Base-by-base conservation (phyloP, 2,113 vertebrate genomes). In the Uria lomvia region DNA sequence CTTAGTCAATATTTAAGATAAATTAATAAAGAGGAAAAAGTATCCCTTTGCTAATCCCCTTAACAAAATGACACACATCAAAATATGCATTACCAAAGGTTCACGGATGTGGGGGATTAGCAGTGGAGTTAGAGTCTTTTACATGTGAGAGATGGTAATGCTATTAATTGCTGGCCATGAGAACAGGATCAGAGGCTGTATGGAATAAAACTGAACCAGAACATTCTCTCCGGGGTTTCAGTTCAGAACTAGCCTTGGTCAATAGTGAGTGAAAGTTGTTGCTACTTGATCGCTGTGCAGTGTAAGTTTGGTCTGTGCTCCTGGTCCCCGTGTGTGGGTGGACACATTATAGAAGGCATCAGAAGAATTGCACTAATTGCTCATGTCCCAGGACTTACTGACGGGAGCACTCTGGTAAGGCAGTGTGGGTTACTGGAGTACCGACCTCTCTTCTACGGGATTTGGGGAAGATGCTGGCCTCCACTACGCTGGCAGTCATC, bases 281-380 rank as follows among this genome's bases (percentile, higher is more conserved):
- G n/a, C 32, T 30, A 36, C 42, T 66, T 2, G 8, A 11, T 34
- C 70, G 12, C 55, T 87, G 32, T 56, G 43, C 5, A 34, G 18
- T 56, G 36, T 60, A 50, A 78, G 49, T 18, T 83, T 82, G 16
- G 11, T 43, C 49, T 82, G 14, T 56, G 36, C 13, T 82, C 34
- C 34, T 34, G 15, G 12, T 80, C 15, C 50, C n/a, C 0, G 0
- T 42, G 47, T 18, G 12, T 49, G 45, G 4, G 8, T 83, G 42
- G n/a, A n/a, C 30, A n/a, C 8, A 6, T 34, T 49, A n/a, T 5
- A 65, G 62, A 70, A 94, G 27, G 56, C 20, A 53, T 38, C 74
- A 90, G 36, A 74, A 72, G 43, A 93, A 38, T 30, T 27, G 14
- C 10, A 30, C 26, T 53, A 66, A 55, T 11, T 58, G 40, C 8